These are phyloP conservation scores for Nixonia krombeini DNA, from an alignment of 1,140 invertebrate species.

Conservation along the genomic window DNA sequence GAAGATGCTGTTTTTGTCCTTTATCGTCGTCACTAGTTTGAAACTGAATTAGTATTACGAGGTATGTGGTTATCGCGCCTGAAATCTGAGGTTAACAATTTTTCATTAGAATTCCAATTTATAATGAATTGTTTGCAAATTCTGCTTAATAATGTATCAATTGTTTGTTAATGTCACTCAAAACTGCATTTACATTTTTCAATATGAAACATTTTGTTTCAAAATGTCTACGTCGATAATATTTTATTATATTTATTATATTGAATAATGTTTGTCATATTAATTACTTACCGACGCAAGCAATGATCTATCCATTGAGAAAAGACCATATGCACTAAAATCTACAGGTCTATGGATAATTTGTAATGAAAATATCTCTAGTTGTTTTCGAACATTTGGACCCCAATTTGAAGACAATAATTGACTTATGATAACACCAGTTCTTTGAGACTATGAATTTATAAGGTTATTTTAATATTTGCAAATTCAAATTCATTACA, in stretches of 20 bases:
- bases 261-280: too few species aligned
- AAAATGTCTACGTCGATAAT: too few species aligned
- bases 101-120: constrained; percentile 4
- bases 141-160: too few species aligned
- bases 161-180: too few species aligned
- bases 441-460: constrained; percentile 53
- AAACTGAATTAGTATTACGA: constrained; percentile 79
- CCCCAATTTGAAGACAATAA: constrained; percentile 56
- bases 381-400: constrained; percentile 57
- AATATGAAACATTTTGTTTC: too few species aligned
- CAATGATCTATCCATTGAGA: constrained; percentile 75
- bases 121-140: too few species aligned
- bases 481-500: too few species aligned
- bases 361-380: constrained; percentile 79
- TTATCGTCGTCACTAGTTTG: constrained; percentile 61
- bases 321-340: constrained; percentile 78
- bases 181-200: too few species aligned
- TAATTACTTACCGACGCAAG: constrained; percentile 77
- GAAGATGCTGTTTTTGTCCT: constrained; percentile 25
- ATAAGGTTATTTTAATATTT: too few species aligned
- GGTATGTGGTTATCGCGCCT: constrained; percentile 77
- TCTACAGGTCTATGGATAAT: constrained; percentile 74
- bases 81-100: constrained; percentile 70
- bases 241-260: too few species aligned
- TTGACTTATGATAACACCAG: constrained; percentile 59